Base-by-base conservation (phyloP, 2,113 vertebrate species). In the Stercorarius parasiticus region DNA sequence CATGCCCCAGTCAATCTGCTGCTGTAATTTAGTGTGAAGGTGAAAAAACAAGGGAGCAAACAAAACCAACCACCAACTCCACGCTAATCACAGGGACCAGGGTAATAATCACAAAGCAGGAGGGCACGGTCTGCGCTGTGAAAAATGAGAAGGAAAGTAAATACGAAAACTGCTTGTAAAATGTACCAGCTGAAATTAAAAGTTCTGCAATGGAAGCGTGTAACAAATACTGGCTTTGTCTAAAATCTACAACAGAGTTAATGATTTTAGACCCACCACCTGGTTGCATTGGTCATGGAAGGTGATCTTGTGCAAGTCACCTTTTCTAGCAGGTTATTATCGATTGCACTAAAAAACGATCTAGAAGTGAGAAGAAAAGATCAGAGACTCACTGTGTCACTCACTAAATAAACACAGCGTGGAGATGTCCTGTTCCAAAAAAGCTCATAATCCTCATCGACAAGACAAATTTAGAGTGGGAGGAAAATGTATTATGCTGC, bases 391-490 rank as follows among this genome's bases (percentile, higher is more conserved):
- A 36, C 45, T 65, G 30, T 86, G 69, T 38, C 32, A 12, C 43
- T 74, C 53, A 13, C 72, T 74, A 62, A 92, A 84, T 30, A 74
- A 95, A 82, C 61, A 66, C 65, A 56, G 43, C 0, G 6, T 94
- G 77, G 77, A 92, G 53, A 88, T 76, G 70, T 82, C 91, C 69
- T 89, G 2, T 92, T 95, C 77, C 83, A 69, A 94, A 95, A 95
- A 92, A 70, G 43, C 90, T 65, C 42, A 29, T 82, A 82, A 88
- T 94, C 80, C 7, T 0, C 94, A 91, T 56, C 20, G 12, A 79
- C 42, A 79, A 83, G 74, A 90, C 91, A 94, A 97, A 97, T 94
- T 95, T 85, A 85, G 93, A 94, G 81, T 91, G 84, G 95, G 96
- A 96, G 93, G 91, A 95, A 96, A 94, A 76, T 83, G 74, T 83